A percentile compares a stretch with the other conserved stretches of the same genome.
Evolutionary conservation across 2,888 invertebrate genomes (phyloP).

Genomic region (Rhodophaea formosa): DNA sequence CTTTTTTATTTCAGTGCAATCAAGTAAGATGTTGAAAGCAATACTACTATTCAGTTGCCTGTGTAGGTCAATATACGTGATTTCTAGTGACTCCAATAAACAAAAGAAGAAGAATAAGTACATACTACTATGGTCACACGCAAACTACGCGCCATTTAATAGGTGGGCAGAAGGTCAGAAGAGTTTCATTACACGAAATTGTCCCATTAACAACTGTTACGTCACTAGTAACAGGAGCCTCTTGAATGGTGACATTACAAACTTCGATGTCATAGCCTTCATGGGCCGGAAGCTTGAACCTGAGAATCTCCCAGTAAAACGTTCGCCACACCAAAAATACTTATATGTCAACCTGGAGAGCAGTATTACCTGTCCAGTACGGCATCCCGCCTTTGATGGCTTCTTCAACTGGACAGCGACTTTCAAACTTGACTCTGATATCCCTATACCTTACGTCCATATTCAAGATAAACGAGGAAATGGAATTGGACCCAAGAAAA

Average conservation of each 20-base stretch:
- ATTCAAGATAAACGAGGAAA: slow-evolving; percentile 47
- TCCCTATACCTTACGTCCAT: slow-evolving; percentile 54
- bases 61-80: too few relatives aligned
- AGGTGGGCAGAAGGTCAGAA: slow-evolving; percentile 47
- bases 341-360: slow-evolving; percentile 69
- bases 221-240: slow-evolving; percentile 50
- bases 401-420: slow-evolving; percentile 61
- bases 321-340: slow-evolving; percentile 59
- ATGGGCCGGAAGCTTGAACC: slow-evolving; percentile 52
- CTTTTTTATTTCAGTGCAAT: too few relatives aligned
- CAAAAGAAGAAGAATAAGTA: slow-evolving; percentile 39
- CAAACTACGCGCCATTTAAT: slow-evolving; percentile 49
- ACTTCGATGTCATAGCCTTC: slow-evolving; percentile 62
- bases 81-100: too few relatives aligned
- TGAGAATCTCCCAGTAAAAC: slow-evolving; percentile 40
- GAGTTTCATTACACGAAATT: slow-evolving; percentile 58
- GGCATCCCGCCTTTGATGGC: slow-evolving; percentile 46
- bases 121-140: slow-evolving; percentile 58
- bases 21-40: too few relatives aligned
- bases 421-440: neutral
- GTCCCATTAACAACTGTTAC: slow-evolving; percentile 58
- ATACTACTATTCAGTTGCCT: too few relatives aligned
- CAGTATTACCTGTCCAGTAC: slow-evolving; percentile 59
- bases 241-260: slow-evolving; percentile 45
- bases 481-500: slow-evolving; percentile 30